Evolutionary conservation across 2,113 vertebrate species (phyloP).

Genomic region (Entelurus aequoreus): DNA sequence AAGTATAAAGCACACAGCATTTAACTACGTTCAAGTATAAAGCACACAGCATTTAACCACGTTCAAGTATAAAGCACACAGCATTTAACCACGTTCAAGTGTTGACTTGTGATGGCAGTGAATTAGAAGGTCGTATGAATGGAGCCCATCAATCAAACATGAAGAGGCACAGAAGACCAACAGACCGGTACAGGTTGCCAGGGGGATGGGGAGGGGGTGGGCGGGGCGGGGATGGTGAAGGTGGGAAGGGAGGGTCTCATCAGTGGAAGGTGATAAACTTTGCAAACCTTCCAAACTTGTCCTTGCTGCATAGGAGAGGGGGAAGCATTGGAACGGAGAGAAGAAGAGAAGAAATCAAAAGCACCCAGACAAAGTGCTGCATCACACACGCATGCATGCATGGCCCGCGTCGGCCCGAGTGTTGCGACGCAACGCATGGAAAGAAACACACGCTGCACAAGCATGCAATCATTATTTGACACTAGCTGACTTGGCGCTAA

Average conservation of each 20-base stretch:
- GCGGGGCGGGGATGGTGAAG: conserved; percentile 18
- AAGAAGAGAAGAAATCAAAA: conserved; percentile 91
- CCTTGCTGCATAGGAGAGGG: conserved; percentile 91
- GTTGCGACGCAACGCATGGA: conserved; percentile 19
- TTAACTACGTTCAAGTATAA: too few species aligned
- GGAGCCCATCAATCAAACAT: conserved; percentile 42
- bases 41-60: too few species aligned
- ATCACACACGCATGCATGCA: conserved; percentile 42
- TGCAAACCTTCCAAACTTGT: conserved; percentile 99
- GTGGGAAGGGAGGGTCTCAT: conserved; percentile 70
- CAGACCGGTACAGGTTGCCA: conserved; percentile 75
- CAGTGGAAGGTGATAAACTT: conserved; percentile 99
- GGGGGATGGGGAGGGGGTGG: conserved; percentile 61
- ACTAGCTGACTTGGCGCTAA: conserved; percentile 24
- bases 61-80: too few species aligned
- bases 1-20: too few species aligned
- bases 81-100: too few species aligned
- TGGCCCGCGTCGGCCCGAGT: conserved; percentile 12
- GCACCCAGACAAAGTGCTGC: conserved; percentile 58
- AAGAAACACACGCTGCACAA: conserved; percentile 28
- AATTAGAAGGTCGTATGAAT: conserved; percentile 9
- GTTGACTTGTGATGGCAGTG: background rate
- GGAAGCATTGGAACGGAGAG: conserved; percentile 99
- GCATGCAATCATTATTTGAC: conserved; percentile 33
- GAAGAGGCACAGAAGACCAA: conserved; percentile 72